phyloP scores from a whole-genome alignment of 2,797 vertebrate genomes.

The Darevskia mixta region DNA sequence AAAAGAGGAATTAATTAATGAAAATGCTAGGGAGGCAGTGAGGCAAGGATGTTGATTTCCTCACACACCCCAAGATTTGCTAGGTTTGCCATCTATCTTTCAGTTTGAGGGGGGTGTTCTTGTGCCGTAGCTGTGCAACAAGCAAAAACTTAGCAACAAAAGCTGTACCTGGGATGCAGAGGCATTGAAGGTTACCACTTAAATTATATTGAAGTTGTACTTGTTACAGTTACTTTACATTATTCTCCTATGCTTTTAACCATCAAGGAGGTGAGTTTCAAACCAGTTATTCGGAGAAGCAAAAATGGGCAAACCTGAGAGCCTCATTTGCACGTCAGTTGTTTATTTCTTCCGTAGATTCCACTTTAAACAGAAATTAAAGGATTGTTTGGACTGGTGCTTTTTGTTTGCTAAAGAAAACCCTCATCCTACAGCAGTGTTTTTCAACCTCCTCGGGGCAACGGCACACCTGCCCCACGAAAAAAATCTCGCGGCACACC shows the following conservation, averaged over 20 bases:
- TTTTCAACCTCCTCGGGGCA: too few relatives aligned
- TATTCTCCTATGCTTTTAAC: not conserved
- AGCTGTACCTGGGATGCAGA: not conserved
- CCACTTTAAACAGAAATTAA: not conserved
- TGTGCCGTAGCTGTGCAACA: not conserved
- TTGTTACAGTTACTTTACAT: not conserved
- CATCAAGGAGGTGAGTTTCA: too few relatives aligned
- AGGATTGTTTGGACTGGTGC: not conserved
- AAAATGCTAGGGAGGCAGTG: not conserved
- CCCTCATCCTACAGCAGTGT: not conserved
- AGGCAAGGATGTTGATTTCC: not conserved
- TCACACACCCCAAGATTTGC: not conserved
- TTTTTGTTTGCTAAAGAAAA: not conserved
- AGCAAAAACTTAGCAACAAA: not conserved
- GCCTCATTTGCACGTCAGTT: not conserved
- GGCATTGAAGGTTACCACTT: not conserved
- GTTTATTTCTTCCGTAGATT: not conserved
- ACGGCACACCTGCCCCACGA: too few relatives aligned
- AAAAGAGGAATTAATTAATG: not conserved
- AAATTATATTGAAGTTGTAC: not conserved
- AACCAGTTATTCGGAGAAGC: not conserved
- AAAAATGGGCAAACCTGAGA: not conserved
- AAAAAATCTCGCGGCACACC: too few relatives aligned
- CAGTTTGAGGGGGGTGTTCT: not conserved
- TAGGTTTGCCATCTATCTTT: not conserved